Percentiles rank a stretch among this genome's conserved stretches.
Evolutionary conservation across 2,888 invertebrate genomes (phyloP).

Genomic region (Graphium colonna): DNA sequence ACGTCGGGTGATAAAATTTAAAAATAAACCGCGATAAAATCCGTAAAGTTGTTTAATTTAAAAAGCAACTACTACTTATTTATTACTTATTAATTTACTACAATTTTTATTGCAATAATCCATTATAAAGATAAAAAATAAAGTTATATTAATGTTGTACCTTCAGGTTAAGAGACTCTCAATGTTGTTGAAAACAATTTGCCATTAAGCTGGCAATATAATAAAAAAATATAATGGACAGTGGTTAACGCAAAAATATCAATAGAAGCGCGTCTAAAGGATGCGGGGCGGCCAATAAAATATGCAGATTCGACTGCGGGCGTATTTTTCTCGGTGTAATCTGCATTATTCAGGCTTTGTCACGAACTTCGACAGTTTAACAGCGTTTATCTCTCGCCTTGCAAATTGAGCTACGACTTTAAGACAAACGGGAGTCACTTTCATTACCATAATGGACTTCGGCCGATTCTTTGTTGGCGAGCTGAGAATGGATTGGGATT

Average conservation of each 20-base stretch:
- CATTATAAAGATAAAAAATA: no score
- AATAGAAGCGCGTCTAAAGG: slow-evolving; percentile 51
- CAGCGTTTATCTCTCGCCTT: slow-evolving; percentile 80
- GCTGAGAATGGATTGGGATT: slow-evolving; percentile 57
- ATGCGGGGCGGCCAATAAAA: slow-evolving; percentile 74
- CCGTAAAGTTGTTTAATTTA: no score
- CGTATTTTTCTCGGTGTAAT: slow-evolving; percentile 79
- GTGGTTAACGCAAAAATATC: slow-evolving; percentile 35
- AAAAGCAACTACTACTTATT: no score
- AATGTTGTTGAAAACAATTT: no score
- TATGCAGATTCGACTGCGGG: slow-evolving; percentile 78
- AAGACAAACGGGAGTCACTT: slow-evolving; percentile 79
- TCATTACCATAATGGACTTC: slow-evolving; percentile 78
- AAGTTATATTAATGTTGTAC: no score
- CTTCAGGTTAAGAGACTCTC: no score
- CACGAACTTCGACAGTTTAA: slow-evolving; percentile 81
- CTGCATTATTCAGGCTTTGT: slow-evolving; percentile 80
- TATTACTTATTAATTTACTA: no score
- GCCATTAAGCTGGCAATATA: slow-evolving; percentile 4
- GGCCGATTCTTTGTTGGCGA: slow-evolving; percentile 74
- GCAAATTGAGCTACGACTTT: slow-evolving; percentile 80
- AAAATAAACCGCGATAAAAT: no score
- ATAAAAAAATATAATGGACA: slow-evolving; percentile 3
- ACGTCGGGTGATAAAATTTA: no score
- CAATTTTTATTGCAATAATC: no score